Evolutionary conservation across 2,888 invertebrate species (phyloP).

Genomic region (Volucella zonaria): DNA sequence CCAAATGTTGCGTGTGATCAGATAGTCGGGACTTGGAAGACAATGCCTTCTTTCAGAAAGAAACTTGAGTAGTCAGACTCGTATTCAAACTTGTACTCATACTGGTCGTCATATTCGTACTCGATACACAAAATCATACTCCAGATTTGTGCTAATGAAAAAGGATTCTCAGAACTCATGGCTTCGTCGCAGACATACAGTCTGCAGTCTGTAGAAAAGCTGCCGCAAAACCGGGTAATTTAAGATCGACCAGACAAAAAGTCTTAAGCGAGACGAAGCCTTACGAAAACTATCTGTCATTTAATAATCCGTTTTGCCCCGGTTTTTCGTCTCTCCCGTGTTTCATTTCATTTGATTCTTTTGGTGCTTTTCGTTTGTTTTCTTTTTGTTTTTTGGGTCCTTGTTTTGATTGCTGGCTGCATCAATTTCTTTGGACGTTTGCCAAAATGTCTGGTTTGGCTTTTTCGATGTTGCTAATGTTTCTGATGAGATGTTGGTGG

Average conservation of each 20-base stretch:
- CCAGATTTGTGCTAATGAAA: slow-evolving; percentile 53
- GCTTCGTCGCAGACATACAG: slow-evolving; percentile 67
- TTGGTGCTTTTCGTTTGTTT: slow-evolving; percentile 14
- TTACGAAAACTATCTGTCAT: slow-evolving; percentile 71
- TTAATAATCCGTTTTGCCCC: slow-evolving; percentile 61
- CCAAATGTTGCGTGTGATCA: slow-evolving; percentile 58
- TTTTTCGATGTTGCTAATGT: slow-evolving; percentile 53
- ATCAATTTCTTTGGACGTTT: slow-evolving; percentile 58
- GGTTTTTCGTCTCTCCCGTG: neutral
- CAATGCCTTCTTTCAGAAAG: slow-evolving; percentile 47
- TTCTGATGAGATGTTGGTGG: slow-evolving; percentile 37
- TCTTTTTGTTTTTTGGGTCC: slow-evolving; percentile 12
- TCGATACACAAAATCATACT: neutral
- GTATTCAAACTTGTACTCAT: neutral
- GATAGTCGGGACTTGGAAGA: slow-evolving; percentile 4
- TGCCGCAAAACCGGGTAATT: slow-evolving; percentile 61
- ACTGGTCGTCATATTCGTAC: neutral
- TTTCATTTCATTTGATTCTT: slow-evolving; percentile 69
- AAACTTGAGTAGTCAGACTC: slow-evolving; percentile 36
- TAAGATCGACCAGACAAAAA: slow-evolving; percentile 70
- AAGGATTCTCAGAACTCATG: slow-evolving; percentile 67
- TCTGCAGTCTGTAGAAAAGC: slow-evolving; percentile 41
- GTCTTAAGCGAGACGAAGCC: slow-evolving; percentile 71
- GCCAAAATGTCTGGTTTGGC: slow-evolving; percentile 70
- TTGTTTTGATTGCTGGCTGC: slow-evolving; percentile 64